phyloP scores from a whole-genome alignment of 1,140 invertebrate genomes.

The Pseudomyrmex flavicornis region DNA sequence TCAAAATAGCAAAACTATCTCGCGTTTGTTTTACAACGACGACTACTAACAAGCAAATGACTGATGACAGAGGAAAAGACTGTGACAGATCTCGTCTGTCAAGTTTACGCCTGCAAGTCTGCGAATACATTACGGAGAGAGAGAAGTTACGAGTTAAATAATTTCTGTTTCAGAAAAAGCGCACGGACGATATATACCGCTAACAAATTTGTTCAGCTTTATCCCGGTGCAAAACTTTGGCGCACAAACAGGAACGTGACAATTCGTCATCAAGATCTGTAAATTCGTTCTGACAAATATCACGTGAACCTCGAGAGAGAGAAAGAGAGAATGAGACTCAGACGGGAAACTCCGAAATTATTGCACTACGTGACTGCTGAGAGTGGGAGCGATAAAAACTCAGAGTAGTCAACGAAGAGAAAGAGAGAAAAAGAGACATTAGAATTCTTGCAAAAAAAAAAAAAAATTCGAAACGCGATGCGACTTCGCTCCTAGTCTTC shows the following conservation, averaged over 20 bases:
- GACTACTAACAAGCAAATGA: constrained; percentile 16
- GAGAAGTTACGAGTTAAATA: constrained; percentile 21
- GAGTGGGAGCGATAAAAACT: constrained; percentile 4
- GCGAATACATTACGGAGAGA: not conserved
- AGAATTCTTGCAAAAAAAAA: constrained; percentile 17
- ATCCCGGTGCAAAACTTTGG: constrained; percentile 36
- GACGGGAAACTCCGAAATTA: constrained; percentile 24
- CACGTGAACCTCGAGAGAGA: not conserved
- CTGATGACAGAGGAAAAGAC: not conserved
- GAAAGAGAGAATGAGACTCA: not conserved
- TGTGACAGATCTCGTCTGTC: constrained; percentile 2
- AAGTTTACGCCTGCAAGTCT: constrained; percentile 29
- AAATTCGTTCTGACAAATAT: constrained; percentile 27
- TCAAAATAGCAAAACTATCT: not conserved
- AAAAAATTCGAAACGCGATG: not conserved
- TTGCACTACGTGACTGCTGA: constrained; percentile 23
- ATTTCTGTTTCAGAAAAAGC: constrained; percentile 42
- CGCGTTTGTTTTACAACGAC: not conserved
- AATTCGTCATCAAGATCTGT: constrained; percentile 51
- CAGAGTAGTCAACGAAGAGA: too few relatives aligned
- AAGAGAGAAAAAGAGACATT: not conserved
- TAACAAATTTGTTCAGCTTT: constrained; percentile 36
- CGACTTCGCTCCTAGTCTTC: constrained; percentile 11
- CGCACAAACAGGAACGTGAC: constrained; percentile 32
- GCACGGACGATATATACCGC: not conserved